A percentile compares a stretch with the other conserved stretches of the same genome.
Evolutionary conservation across 1,140 invertebrate species (phyloP).

Genomic region (Chrysopa pallens): DNA sequence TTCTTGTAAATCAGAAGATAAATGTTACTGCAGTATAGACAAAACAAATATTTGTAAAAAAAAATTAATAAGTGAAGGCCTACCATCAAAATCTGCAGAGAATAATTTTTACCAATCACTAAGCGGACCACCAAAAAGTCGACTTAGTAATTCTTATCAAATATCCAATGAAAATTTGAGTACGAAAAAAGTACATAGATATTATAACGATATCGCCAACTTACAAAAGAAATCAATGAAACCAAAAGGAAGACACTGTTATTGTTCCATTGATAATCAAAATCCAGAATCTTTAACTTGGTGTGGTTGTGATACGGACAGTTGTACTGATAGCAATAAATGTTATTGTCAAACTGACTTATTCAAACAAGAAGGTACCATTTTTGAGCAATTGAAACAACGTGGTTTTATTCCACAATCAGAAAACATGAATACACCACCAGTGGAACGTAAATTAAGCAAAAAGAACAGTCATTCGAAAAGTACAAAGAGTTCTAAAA

Average conservation of each 20-base stretch:
- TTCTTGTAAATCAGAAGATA: slow-evolving; percentile 32
- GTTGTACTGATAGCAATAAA: slow-evolving; percentile 71
- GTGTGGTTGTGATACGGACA: slow-evolving; percentile 67
- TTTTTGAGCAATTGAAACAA: slow-evolving; percentile 30
- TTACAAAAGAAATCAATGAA: not conserved
- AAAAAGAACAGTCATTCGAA: slow-evolving; percentile 23
- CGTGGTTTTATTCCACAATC: slow-evolving; percentile 28
- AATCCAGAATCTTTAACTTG: slow-evolving; percentile 23
- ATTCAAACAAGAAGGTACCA: slow-evolving; percentile 18
- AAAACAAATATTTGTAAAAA: slow-evolving; percentile 4
- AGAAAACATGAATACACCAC: slow-evolving; percentile 24
- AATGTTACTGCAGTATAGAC: slow-evolving; percentile 46
- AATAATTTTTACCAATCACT: too few species aligned
- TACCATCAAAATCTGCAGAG: too few species aligned
- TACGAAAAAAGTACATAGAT: too few species aligned
- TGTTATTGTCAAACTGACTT: slow-evolving; percentile 53
- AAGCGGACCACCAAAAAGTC: too few species aligned
- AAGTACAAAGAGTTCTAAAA: slow-evolving; percentile 33
- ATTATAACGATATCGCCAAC: not conserved
- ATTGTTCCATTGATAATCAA: slow-evolving; percentile 17
- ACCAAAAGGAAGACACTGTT: slow-evolving; percentile 15
- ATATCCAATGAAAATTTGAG: too few species aligned
- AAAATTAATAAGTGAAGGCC: too few species aligned
- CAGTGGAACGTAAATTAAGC: slow-evolving; percentile 14
- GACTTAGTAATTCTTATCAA: too few species aligned